Evolutionary conservation across 1,140 invertebrate genomes (phyloP).

Genomic region (Drosophila chauvacae): DNA sequence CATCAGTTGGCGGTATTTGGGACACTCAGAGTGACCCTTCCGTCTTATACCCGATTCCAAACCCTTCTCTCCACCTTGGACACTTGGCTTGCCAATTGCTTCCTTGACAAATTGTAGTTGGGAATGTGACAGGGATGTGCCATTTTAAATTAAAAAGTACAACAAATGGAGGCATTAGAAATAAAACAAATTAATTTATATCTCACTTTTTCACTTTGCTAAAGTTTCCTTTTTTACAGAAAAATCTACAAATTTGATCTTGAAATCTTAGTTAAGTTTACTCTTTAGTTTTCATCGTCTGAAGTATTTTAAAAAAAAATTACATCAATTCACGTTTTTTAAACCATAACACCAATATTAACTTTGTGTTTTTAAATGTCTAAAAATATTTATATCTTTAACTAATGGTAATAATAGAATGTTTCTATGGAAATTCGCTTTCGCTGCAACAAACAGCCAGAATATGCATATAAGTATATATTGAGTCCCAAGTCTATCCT

Average conservation of each 20-base stretch:
- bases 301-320: too few relatives aligned
- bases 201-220: neutral
- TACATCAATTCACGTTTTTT: too few relatives aligned
- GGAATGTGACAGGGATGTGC: conserved; percentile 7
- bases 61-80: conserved; percentile 17
- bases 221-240: neutral
- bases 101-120: conserved; percentile 54
- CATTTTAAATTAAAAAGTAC: conserved; percentile 27
- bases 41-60: neutral
- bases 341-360: too few relatives aligned
- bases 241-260: neutral
- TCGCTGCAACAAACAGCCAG: too few relatives aligned
- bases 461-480: too few relatives aligned
- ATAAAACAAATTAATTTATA: neutral
- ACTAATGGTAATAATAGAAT: too few relatives aligned
- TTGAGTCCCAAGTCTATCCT: neutral
- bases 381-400: too few relatives aligned
- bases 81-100: conserved; percentile 38
- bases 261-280: neutral
- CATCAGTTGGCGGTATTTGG: conserved; percentile 13
- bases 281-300: neutral
- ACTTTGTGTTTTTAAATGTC: too few relatives aligned
- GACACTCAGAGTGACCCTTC: conserved; percentile 32
- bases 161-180: neutral
- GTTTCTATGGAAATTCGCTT: too few relatives aligned